phyloP scores from a whole-genome alignment of 2,888 invertebrate species.

The Lamellibrachia columna region DNA sequence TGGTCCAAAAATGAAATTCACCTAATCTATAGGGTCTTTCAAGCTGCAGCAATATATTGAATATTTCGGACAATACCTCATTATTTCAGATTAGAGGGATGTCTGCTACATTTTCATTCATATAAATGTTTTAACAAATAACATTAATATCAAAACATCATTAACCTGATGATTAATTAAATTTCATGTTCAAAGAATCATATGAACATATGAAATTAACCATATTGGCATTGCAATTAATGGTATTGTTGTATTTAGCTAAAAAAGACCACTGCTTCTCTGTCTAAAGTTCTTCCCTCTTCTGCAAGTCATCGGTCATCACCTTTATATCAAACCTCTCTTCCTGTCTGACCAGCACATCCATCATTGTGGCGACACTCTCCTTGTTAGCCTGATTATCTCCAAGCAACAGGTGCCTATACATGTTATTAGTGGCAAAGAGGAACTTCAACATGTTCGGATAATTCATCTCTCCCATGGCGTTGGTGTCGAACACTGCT shows the following conservation, averaged over 20 bases:
- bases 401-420: conserved; percentile 45
- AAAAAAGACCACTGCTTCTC: not conserved
- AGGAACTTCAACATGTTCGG: conserved; percentile 47
- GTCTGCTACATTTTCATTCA: too few species aligned
- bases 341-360: conserved; percentile 46
- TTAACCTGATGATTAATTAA: not conserved
- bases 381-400: conserved; percentile 42
- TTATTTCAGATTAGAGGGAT: too few species aligned
- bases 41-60: too few species aligned
- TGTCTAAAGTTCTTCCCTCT: conserved; percentile 1
- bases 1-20: too few species aligned
- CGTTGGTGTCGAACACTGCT: conserved; percentile 42
- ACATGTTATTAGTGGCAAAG: conserved; percentile 47
- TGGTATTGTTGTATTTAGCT: not conserved
- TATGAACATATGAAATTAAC: not conserved
- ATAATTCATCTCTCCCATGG: conserved; percentile 45
- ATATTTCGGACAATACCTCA: too few species aligned
- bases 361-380: conserved; percentile 48
- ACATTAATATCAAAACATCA: too few species aligned
- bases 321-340: conserved; percentile 44
- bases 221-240: not conserved
- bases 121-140: too few species aligned
- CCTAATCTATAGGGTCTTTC: too few species aligned
- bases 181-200: not conserved
- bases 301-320: not conserved